phyloP scores from a whole-genome alignment of 2,113 vertebrate species.

The Mustela lutreola region DNA sequence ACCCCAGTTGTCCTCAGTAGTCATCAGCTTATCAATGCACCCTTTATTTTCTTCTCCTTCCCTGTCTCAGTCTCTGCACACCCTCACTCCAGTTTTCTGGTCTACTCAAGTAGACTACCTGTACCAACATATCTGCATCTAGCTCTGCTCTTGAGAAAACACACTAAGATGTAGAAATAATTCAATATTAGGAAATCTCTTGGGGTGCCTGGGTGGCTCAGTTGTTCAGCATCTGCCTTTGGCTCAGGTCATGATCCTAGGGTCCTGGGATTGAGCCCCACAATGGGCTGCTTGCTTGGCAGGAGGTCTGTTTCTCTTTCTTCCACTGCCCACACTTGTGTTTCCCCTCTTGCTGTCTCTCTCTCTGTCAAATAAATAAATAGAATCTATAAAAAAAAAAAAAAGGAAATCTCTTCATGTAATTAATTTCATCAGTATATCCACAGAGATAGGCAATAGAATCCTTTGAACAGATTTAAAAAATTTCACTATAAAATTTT shows the following conservation, averaged over 20 bases:
- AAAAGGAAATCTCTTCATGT: constrained; percentile 22
- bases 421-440: constrained; percentile 15
- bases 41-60: background rate
- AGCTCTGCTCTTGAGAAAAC: background rate
- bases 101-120: background rate
- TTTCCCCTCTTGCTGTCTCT: too few relatives aligned
- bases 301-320: too few relatives aligned
- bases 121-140: background rate
- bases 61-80: background rate
- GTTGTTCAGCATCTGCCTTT: too few relatives aligned
- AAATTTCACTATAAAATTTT: background rate
- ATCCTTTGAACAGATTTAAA: background rate
- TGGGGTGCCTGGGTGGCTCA: background rate
- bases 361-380: too few relatives aligned
- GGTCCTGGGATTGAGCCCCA: too few relatives aligned
- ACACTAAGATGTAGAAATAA: background rate
- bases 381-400: too few relatives aligned
- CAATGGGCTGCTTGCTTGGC: too few relatives aligned
- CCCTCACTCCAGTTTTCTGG: background rate
- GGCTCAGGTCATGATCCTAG: too few relatives aligned
- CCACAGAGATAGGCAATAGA: background rate
- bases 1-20: background rate
- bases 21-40: background rate
- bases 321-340: too few relatives aligned
- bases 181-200: constrained; percentile 16